Base-by-base conservation (phyloP, 2,888 invertebrate genomes). In the Conchocele bisecta region DNA sequence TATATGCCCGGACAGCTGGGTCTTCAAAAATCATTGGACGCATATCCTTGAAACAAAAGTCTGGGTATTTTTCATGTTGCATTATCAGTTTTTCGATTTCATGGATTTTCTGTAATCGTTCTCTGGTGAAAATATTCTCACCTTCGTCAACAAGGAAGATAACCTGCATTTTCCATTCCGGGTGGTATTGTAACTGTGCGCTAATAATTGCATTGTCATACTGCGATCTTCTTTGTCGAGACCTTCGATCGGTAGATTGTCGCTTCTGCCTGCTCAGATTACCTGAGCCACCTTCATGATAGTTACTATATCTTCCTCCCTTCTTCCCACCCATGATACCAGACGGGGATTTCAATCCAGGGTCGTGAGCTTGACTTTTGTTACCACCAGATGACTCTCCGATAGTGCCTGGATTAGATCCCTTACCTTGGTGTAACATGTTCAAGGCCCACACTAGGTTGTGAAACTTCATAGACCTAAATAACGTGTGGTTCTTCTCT, bases 111-210 rank as follows among this genome's bases (percentile, higher is more conserved):
- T 84, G 70, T 5, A 89, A 70, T 33, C 83, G 63, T 39, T 89
- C 87, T 56, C 69, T 78, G 5, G 88, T 88, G 65, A 89, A 89
- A 33, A 89, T 87, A 60, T 89, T 89, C 17, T 73, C 81, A 39
- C 81, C 81, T 11, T 85, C 86, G 15, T 76, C 64, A 6, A 88
- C 86, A 26, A 88, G 26, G 60, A 87, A 89, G 46, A 88, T 82
- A 13, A 89, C 81, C 66, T 75, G 67, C 82, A 77, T 59, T 75
- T 81, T 70, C 82, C 82, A 82, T 20, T 64, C 42, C 20, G 74
- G 70, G 48, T 74, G 69, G 39, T 68, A 75, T 63, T 81, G 81
- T 33, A 44, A 39, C 13, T 33, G 29, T 33, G 37, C 35, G 20
- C 29, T n/a, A 28, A 56, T 4, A 28, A 39, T 11, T 6, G 54